phyloP scores from a whole-genome alignment of 2,888 invertebrate species.

The Sphecodes monilicornis region DNA sequence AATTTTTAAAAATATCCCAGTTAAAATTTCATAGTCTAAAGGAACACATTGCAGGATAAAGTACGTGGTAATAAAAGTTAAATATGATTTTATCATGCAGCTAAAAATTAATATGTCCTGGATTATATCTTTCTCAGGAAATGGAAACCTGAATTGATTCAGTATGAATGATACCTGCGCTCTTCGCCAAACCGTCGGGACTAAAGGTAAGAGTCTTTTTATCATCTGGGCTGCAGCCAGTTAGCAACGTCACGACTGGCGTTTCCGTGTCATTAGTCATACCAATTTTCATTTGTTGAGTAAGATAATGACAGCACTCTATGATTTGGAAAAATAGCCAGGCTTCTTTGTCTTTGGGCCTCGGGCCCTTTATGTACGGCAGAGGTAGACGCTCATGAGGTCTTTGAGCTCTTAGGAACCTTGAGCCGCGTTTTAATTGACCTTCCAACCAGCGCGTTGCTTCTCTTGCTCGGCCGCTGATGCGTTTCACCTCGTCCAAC shows the following conservation, averaged over 20 bases:
- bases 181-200: slow-evolving; percentile 91
- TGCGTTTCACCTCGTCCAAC: slow-evolving; percentile 94
- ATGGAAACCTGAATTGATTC: neutral
- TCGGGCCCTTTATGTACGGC: slow-evolving; percentile 91
- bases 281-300: slow-evolving; percentile 84
- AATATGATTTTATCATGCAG: neutral
- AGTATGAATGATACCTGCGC: slow-evolving; percentile 85
- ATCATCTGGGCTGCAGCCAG: slow-evolving; percentile 87
- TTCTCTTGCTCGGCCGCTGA: slow-evolving; percentile 93
- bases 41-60: no score
- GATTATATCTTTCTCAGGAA: neutral
- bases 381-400: slow-evolving; percentile 92
- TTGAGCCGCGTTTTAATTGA: slow-evolving; percentile 94
- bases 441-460: slow-evolving; percentile 97
- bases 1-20: no score
- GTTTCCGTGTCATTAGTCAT: slow-evolving; percentile 83
- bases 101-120: neutral
- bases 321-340: slow-evolving; percentile 92
- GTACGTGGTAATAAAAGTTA: neutral
- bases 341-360: slow-evolving; percentile 90
- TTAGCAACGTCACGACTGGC: slow-evolving; percentile 91
- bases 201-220: slow-evolving; percentile 88
- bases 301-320: slow-evolving; percentile 93
- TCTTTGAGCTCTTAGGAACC: slow-evolving; percentile 94
- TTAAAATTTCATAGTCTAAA: no score